phyloP scores from a whole-genome alignment of 2,888 invertebrate genomes.

The Germaria angustata region DNA sequence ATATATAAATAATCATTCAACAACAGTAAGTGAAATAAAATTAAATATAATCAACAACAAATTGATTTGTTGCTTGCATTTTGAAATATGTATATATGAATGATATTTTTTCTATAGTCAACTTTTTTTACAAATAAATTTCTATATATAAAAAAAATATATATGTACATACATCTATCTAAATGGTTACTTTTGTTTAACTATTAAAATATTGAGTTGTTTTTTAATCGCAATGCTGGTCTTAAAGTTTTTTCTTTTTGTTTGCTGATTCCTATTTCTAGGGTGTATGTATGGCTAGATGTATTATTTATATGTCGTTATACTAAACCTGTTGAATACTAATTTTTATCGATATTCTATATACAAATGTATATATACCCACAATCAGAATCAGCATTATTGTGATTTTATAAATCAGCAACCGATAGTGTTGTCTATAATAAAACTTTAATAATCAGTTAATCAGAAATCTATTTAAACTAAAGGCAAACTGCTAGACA shows the following conservation, averaged over 20 bases:
- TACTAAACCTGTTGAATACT: constrained; percentile 57
- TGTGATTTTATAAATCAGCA: not conserved
- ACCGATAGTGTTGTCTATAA: constrained; percentile 28
- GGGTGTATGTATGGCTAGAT: constrained; percentile 48
- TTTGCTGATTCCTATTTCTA: constrained; percentile 21
- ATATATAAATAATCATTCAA: not conserved
- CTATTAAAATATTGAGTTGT: not conserved
- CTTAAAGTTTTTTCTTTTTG: not conserved
- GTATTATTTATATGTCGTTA: constrained; percentile 64
- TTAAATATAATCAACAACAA: constrained; percentile 56
- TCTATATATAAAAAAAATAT: constrained; percentile 5
- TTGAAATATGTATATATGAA: constrained; percentile 62
- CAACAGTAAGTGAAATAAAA: constrained; percentile 6
- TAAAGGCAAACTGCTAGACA: constrained; percentile 45
- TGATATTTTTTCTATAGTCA: constrained; percentile 47
- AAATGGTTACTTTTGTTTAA: not conserved
- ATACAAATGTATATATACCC: not conserved
- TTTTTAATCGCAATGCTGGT: too few species aligned
- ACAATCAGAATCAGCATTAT: not conserved
- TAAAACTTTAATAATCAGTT: constrained; percentile 46
- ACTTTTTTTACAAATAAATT: constrained; percentile 10
- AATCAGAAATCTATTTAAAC: constrained; percentile 52
- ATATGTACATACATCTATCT: constrained; percentile 9
- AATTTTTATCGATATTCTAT: constrained; percentile 33
- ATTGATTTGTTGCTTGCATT: constrained; percentile 66